These are phyloP conservation scores for Rhabdomys dilectus DNA, from an alignment of 2,113 vertebrate genomes.

Conservation along the genomic window DNA sequence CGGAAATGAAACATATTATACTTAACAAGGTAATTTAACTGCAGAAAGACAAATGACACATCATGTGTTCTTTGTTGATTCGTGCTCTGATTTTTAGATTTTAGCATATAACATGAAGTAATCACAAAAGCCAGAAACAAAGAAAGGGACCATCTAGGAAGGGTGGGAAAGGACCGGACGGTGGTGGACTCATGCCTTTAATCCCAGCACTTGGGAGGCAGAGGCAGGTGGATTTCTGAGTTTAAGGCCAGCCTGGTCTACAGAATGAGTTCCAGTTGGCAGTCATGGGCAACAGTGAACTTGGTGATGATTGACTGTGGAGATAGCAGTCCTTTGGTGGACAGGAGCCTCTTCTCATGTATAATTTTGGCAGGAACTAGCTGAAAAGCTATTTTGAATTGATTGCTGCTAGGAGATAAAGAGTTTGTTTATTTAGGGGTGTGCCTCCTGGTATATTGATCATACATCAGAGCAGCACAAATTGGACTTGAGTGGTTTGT, in stretches of 20 bases:
- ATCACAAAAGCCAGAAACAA: neutral
- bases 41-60: neutral
- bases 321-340: neutral
- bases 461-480: neutral
- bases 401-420: neutral
- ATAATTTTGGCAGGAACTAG: neutral
- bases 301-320: slow-evolving; percentile 86
- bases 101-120: neutral
- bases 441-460: neutral
- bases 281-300: slow-evolving; percentile 83
- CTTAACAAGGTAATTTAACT: neutral
- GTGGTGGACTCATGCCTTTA: no score
- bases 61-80: neutral
- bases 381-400: neutral
- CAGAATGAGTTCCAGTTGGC: no score
- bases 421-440: neutral
- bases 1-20: neutral
- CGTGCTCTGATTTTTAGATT: neutral
- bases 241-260: no score
- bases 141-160: neutral
- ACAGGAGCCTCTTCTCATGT: slow-evolving; percentile 56
- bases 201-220: no score
- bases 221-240: no score
- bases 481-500: neutral
- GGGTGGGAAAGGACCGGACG: no score